Base-by-base conservation (phyloP, 2,113 vertebrate species). In the Prionailurus viverrinus region DNA sequence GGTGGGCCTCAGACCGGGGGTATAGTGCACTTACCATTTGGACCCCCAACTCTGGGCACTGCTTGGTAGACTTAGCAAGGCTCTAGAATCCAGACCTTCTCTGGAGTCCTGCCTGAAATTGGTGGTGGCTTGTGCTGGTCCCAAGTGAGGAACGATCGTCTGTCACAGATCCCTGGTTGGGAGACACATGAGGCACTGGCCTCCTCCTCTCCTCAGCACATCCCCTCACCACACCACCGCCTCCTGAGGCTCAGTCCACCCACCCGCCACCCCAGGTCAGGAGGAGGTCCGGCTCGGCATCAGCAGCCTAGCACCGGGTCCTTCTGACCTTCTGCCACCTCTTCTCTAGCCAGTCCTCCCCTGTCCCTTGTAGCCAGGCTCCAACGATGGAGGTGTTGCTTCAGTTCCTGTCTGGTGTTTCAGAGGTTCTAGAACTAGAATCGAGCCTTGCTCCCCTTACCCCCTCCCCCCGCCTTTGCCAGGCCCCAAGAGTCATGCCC, bases 141-240 rank as follows among this genome's bases (percentile, higher is more conserved):
- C 29, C 81, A 71, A 45, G 27, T 14, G 63, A 86, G 36, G 45
- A 91, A 58, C 11, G 9, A 12, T 21, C 29, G 19, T 15, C 58
- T 36, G n/a, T 68, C 15, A 71, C 23, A 66, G 78, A 88, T 55
- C 39, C 12, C 45, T 69, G 27, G 4, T 45, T 76, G 48, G 89
- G n/a, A 58, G 41, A 51, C 3, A 3, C 33, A 9, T 0, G 39
- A 53, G 36, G 19, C 25, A 31, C 39, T 8, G 1, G 12, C 10
- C 25, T 45, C 18, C 58, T 48, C 73, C 19, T 69, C 65, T 15
- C 11, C 8, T 71, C 27, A n/a, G 51, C 31, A 41, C 58, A 14
- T 55, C 13, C 2, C 41, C 65, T 48, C 25, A 4, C 51, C 29
- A 10, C 29, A 10, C 41, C 63, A 19, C 25, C 18, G 2, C 21